Percentiles rank a stretch among this genome's conserved stretches.
Evolutionary conservation across 2,888 invertebrate species (phyloP).

Genomic region (Drosophila prostipennis): DNA sequence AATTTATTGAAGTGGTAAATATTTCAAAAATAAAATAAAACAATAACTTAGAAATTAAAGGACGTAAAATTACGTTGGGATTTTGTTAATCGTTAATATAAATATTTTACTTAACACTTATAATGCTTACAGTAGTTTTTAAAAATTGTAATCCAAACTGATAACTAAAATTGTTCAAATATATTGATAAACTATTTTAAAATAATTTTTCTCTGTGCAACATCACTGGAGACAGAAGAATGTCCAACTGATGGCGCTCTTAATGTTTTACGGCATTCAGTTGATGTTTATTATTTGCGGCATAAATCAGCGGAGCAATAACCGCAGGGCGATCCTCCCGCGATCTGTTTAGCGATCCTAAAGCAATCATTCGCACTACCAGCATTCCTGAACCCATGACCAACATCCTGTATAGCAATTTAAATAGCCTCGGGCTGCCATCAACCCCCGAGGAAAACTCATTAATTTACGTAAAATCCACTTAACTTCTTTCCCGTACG

Average conservation of each 20-base stretch:
- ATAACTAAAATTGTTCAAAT: too few relatives aligned
- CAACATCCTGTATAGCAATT: constrained; percentile 20
- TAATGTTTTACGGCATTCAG: constrained; percentile 56
- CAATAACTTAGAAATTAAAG: too few relatives aligned
- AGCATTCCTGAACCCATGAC: constrained; percentile 18
- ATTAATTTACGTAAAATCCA: constrained; percentile 80
- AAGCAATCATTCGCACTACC: constrained; percentile 1
- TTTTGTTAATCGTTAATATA: too few relatives aligned
- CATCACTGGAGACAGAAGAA: constrained; percentile 46
- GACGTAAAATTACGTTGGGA: too few relatives aligned
- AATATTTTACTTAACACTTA: too few relatives aligned
- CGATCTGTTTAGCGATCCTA: constrained; percentile 32
- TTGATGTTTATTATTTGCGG: constrained; percentile 38
- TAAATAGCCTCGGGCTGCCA: constrained; percentile 11
- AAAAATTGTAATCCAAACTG: too few relatives aligned
- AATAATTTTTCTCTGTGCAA: constrained; percentile 1
- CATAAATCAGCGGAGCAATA: constrained; percentile 40
- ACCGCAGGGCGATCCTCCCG: constrained; percentile 22
- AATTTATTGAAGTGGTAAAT: too few relatives aligned
- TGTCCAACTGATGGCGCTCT: constrained; percentile 57
- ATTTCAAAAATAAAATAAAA: too few relatives aligned
- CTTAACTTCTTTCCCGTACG: constrained; percentile 72
- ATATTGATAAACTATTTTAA: neutral
- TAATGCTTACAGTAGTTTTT: too few relatives aligned
- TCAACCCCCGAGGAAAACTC: constrained; percentile 43